Base-by-base conservation (phyloP, 1,140 invertebrate genomes). In the Rhysida immarginata region DNA sequence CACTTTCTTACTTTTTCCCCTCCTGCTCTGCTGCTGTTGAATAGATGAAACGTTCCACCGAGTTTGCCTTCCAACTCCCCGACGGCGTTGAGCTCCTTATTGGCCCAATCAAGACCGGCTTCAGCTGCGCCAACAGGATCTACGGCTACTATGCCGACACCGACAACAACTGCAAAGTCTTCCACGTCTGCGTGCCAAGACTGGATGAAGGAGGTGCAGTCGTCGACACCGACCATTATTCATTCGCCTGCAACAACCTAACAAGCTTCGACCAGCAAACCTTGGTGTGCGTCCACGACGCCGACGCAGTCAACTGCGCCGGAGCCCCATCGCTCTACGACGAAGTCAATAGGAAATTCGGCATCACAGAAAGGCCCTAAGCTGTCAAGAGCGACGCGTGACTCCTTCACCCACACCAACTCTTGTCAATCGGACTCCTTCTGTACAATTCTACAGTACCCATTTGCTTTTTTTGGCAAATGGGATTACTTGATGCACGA, bases 171-270 rank as follows among this genome's bases (percentile, higher is more conserved):
- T 66, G 65, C 24, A 62, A 62, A 49, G 63, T 66, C 0, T 66
- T 66, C 41, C 65, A 66, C 42, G 58, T 66, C 21, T 66, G 65
- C 50, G 44, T 65, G 3, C 53, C 62, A 25, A 59, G 58, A 42
- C 55, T 55, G 41, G 43, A 59, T 49, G 25, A 43, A 2, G 18
- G 51, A 1, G 43, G 57, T 23, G 60, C 58, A 21, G 60, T 55
- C 55, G 54, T 58, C 20, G 71, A 78, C 48, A 81, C 78, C 0
- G 82, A 80, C 61, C 76, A 81, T 61, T 91, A 82, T 50, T 60
- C 57, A 43, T 59, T 59, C 50, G 5, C 60, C 16, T 61, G 60
- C 60, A 59, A 59, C 44, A 61, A 61, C 25, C 58, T 41, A 26
- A 61, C 60, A 8, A 54, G 61, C 2, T 63, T 63, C 53, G 58